These are phyloP conservation scores for Drosophila macrospina DNA, from an alignment of 2,888 invertebrate species.

Conservation along the genomic window DNA sequence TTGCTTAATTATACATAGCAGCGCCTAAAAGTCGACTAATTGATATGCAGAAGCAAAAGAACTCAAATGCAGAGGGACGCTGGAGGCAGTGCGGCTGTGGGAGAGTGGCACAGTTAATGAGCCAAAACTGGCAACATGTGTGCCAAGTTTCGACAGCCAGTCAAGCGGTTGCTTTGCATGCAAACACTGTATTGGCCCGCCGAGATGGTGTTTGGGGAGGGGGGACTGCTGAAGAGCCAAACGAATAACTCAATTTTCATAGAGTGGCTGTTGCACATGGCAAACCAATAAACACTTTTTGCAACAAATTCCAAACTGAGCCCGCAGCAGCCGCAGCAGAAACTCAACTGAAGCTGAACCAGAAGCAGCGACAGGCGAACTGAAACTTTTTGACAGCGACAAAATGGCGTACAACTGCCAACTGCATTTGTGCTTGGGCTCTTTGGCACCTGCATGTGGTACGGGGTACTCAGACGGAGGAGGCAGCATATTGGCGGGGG, in stretches of 20 bases:
- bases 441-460: conserved; percentile 38
- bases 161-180: conserved; percentile 56
- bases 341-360: conserved; percentile 13
- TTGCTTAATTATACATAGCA: conserved; percentile 79
- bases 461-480: neutral
- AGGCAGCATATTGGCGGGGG: too few species aligned
- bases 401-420: conserved; percentile 76
- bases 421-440: conserved; percentile 52
- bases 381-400: conserved; percentile 77
- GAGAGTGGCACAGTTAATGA: conserved; percentile 69
- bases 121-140: conserved; percentile 73
- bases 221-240: conserved; percentile 38
- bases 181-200: conserved; percentile 42
- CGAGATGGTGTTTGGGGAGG: too few species aligned
- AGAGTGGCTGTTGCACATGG: conserved; percentile 65
- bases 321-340: conserved; percentile 38
- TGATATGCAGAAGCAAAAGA: conserved; percentile 70
- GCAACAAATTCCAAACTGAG: conserved; percentile 72
- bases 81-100: neutral
- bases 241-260: conserved; percentile 77
- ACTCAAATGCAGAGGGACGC: conserved; percentile 4
- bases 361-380: conserved; percentile 45
- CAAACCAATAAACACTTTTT: conserved; percentile 80
- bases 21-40: conserved; percentile 79
- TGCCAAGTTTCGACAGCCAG: conserved; percentile 71